Conservation (phyloP, 2,113 vertebrate genomes). For the Barbus barbus region DNA sequence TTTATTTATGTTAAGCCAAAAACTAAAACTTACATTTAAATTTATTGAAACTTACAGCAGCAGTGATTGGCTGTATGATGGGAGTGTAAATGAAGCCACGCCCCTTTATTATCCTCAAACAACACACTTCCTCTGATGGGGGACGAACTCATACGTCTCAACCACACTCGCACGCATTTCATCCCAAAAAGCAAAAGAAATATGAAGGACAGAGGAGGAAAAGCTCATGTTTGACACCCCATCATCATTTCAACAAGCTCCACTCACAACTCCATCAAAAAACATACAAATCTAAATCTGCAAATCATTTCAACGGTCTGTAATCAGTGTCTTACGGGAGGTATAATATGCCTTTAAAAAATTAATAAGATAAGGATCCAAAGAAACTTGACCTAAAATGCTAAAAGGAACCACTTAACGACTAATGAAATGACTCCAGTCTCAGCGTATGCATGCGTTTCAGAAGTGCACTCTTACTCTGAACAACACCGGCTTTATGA, state of each 20-base stretch:
- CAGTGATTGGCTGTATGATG: constrained; percentile 39
- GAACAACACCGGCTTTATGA: constrained; percentile 26
- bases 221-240: too few relatives aligned
- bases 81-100: too few relatives aligned
- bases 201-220: background rate
- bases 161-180: constrained; percentile 51
- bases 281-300: background rate
- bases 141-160: too few relatives aligned
- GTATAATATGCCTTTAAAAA: background rate
- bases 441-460: background rate
- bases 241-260: background rate
- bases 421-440: constrained; percentile 16
- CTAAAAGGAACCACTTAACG: background rate
- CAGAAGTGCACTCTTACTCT: background rate
- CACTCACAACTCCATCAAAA: background rate
- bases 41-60: too few relatives aligned
- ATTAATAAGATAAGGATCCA: background rate
- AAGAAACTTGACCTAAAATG: constrained; percentile 7
- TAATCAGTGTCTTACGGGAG: background rate
- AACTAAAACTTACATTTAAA: too few relatives aligned
- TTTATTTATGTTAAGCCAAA: too few relatives aligned
- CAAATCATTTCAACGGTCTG: background rate
- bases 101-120: constrained; percentile 61
- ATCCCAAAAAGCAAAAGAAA: background rate
- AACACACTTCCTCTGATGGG: constrained; percentile 47